phyloP scores from a whole-genome alignment of 2,797 vertebrate genomes.

The Sebastes trivittatus region DNA sequence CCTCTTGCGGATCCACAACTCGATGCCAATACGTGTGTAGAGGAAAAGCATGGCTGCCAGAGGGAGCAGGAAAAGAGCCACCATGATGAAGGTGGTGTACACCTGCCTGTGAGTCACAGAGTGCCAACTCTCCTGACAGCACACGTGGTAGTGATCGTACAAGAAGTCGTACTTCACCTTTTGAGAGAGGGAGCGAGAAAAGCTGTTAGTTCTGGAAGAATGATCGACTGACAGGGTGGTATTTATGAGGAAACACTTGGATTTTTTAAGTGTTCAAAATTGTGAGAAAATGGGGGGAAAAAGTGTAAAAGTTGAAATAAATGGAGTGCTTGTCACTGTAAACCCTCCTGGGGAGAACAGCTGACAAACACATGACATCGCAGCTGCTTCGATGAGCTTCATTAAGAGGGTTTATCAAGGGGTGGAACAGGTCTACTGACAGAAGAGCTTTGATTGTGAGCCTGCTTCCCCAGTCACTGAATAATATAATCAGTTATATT shows the following conservation, averaged over 20 bases:
- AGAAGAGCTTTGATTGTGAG: background rate
- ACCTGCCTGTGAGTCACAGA: slow-evolving; percentile 77
- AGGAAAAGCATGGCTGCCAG: slow-evolving; percentile 85
- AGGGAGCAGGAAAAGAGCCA: slow-evolving; percentile 87
- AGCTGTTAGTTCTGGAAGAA: background rate
- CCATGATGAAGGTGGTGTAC: slow-evolving; percentile 88
- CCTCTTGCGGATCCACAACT: slow-evolving; percentile 87
- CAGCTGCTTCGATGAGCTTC: background rate
- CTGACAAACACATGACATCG: background rate
- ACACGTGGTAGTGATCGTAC: slow-evolving; percentile 86
- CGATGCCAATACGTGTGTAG: slow-evolving; percentile 84
- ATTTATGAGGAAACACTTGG: background rate
- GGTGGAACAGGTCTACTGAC: background rate
- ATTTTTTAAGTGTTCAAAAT: background rate
- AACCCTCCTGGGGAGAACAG: background rate
- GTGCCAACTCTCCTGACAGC: slow-evolving; percentile 86
- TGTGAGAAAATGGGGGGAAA: no score
- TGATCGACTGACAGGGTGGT: background rate
- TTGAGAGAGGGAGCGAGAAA: background rate
- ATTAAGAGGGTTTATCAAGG: background rate
- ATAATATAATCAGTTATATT: background rate
- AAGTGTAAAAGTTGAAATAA: no score
- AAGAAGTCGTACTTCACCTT: slow-evolving; percentile 91
- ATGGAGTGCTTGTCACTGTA: background rate
- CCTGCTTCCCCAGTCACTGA: background rate